These are phyloP conservation scores for Botia almorhae DNA, from an alignment of 2,797 vertebrate species.

Conservation along the genomic window DNA sequence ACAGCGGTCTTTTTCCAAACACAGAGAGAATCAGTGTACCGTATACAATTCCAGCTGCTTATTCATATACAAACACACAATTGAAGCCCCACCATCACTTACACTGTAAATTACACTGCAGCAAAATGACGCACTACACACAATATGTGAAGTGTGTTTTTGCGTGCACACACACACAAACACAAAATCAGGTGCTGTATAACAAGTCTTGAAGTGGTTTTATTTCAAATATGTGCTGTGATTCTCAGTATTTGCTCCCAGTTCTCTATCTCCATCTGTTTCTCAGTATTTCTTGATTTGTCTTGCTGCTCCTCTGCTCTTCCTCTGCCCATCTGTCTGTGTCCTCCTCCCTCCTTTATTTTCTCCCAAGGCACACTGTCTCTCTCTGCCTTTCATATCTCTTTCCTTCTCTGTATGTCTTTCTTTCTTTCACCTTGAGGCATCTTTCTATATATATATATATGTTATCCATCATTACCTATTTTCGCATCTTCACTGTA, in stretches of 20 bases:
- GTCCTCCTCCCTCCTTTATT: conserved; percentile 1
- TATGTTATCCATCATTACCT: not conserved
- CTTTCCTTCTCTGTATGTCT: conserved; percentile 21
- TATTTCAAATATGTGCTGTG: conserved; percentile 21
- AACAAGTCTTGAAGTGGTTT: conserved; percentile 5
- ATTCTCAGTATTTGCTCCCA: conserved; percentile 58
- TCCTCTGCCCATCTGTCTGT: conserved; percentile 59
- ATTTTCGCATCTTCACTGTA: not conserved
- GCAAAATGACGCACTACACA: conserved; percentile 11
- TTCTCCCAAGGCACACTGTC: not conserved
- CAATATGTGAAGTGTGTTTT: not conserved
- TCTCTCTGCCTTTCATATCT: conserved; percentile 8
- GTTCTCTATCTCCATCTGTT: conserved; percentile 62
- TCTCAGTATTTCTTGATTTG: conserved; percentile 51
- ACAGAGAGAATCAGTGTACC: conserved; percentile 65
- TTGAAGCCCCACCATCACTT: not conserved
- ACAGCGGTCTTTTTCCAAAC: conserved; percentile 57
- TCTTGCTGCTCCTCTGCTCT: conserved; percentile 25
- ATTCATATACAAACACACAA: not conserved
- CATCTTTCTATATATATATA: not conserved
- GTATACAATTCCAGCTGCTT: conserved; percentile 33
- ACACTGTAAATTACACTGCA: conserved; percentile 1
- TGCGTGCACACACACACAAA: conserved; percentile 14
- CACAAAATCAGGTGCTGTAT: conserved; percentile 2
- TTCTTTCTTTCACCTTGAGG: not conserved